Evolutionary conservation across 2,113 vertebrate species (phyloP).

Genomic region (Heterochromis multidens): DNA sequence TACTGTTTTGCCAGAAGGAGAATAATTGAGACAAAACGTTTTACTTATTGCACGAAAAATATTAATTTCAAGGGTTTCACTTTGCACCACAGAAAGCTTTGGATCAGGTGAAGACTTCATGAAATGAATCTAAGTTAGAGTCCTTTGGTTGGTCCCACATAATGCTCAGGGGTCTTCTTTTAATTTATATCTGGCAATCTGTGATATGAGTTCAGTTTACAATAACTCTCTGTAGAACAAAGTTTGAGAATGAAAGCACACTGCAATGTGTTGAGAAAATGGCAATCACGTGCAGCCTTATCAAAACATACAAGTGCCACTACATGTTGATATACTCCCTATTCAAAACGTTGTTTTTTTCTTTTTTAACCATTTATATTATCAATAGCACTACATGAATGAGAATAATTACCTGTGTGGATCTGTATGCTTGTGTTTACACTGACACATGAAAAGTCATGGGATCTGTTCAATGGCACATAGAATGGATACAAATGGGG

Average conservation of each 20-base stretch:
- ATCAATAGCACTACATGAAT: neutral
- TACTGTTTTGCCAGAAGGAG: neutral
- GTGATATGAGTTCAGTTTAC: neutral
- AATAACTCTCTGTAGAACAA: neutral
- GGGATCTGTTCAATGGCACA: slow-evolving; percentile 55
- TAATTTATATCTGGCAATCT: neutral
- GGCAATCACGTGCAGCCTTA: neutral
- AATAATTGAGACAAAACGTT: slow-evolving; percentile 4
- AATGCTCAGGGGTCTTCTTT: neutral
- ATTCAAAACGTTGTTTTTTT: neutral
- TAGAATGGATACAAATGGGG: slow-evolving; percentile 30
- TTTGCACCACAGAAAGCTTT: neutral
- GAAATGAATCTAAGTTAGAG: neutral
- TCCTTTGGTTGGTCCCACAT: neutral
- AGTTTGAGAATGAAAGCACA: neutral
- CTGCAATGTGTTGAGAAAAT: neutral
- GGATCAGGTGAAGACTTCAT: neutral
- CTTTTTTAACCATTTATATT: slow-evolving; percentile 9
- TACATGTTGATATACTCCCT: neutral
- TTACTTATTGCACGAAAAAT: slow-evolving; percentile 63
- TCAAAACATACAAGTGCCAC: neutral
- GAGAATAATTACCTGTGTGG: neutral
- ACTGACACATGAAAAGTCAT: slow-evolving; percentile 17
- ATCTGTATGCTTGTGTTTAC: neutral
- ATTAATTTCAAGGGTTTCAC: neutral